Base-by-base conservation (phyloP, 2,797 vertebrate species). In the Cossypha dichroa region DNA sequence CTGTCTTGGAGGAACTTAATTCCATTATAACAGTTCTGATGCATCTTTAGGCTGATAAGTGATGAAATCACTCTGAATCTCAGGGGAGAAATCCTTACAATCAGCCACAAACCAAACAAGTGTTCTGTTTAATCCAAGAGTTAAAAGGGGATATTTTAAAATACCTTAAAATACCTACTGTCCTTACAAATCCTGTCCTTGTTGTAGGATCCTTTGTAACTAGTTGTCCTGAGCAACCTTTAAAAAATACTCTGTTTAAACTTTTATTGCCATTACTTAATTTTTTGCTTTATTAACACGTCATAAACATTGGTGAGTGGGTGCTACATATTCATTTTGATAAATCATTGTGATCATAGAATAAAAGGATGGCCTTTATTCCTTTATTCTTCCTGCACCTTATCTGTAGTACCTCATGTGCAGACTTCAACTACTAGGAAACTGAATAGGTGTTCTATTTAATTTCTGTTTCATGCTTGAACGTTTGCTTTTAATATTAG, bases 41-140 rank as follows among this genome's bases (percentile, higher is more conserved):
- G 29, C 48, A 89, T 90, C 43, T 86, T 91, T 66, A 76, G 51
- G 69, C 69, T 75, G 62, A 13, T 76, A 76, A 81, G 49, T 76
- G 78, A 56, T 60, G 38, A 56, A 64, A 83, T 36, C 49, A 26
- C 41, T 85, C 60, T 23, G 46, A 60, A 76, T 59, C 59, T 73
- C 5, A 0, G 38, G 26, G 33, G 49, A 62, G 25, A 69, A 73
- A 59, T 76, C 11, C 31, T 79, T 59, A 51, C 7, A 13, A 82
- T 72, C 33, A 85, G 28, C 40, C 0, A 0, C 77, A 89, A 87
- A 16, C 28, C 58, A 33, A 75, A 36, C 7, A 59, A 74, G 1
- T 31, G 9, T 60, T 78, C 41, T 90, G 34, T 58, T 93, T 52
- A 69, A 80, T 69, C 69, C 19, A 23, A 69, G 13, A 15, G 60